These are phyloP conservation scores for Parnassius smintheus DNA, from an alignment of 2,888 invertebrate species.

Conservation along the genomic window DNA sequence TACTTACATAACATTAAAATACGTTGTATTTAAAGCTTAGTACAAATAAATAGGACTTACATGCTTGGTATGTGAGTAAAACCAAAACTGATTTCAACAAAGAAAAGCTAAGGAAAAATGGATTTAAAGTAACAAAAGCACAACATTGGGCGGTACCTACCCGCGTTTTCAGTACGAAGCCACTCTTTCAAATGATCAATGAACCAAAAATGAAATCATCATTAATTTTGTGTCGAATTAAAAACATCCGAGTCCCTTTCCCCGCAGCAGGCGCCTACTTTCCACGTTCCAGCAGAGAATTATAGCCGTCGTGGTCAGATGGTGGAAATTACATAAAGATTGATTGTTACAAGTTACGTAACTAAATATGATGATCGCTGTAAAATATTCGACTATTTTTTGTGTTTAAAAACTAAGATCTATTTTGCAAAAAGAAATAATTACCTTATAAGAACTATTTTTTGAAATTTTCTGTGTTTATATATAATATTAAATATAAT, in stretches of 20 bases:
- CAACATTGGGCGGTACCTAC: conserved; percentile 38
- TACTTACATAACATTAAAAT: conserved; percentile 1
- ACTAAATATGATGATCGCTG: no score
- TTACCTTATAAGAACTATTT: no score
- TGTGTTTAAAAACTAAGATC: no score
- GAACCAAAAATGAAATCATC: conserved; percentile 59
- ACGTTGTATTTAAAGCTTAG: conserved; percentile 1
- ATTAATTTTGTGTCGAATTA: conserved; percentile 67
- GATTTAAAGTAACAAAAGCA: conserved; percentile 41
- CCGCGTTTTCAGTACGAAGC: conserved; percentile 37
- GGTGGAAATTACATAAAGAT: conserved; percentile 32
- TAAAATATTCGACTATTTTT: no score
- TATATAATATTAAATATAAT: no score
- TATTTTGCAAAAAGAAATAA: no score
- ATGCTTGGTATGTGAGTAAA: conserved; percentile 35
- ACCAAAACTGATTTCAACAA: conserved; percentile 41
- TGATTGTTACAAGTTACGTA: conserved; percentile 11
- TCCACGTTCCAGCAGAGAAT: conserved; percentile 65
- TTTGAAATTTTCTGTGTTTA: no score
- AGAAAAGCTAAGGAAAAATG: conserved; percentile 39
- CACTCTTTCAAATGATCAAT: conserved; percentile 49
- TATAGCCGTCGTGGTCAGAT: conserved; percentile 56
- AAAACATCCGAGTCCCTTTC: conserved; percentile 60
- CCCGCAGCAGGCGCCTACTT: conserved; percentile 51
- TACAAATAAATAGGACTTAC: conserved; percentile 34